These are phyloP conservation scores for Leucania comma DNA, from an alignment of 2,888 invertebrate genomes.

Conservation along the genomic window DNA sequence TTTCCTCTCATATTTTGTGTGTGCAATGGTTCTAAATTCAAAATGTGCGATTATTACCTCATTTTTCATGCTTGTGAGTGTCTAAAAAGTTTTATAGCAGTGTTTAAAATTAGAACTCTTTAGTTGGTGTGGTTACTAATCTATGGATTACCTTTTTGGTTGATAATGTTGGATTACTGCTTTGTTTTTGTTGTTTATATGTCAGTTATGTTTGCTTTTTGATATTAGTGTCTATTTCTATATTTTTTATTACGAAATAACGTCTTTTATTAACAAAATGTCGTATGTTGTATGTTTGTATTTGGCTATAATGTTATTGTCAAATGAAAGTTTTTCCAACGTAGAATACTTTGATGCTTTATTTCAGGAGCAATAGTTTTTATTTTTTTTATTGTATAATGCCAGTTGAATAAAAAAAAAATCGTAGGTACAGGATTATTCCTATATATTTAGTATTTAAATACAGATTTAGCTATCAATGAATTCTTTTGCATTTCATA, in stretches of 20 bases:
- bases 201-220: slow-evolving; percentile 30
- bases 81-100: not conserved
- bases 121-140: slow-evolving; percentile 55
- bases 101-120: slow-evolving; percentile 18
- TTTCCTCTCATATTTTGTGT: slow-evolving; percentile 3
- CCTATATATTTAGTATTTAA: not conserved
- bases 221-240: slow-evolving; percentile 1
- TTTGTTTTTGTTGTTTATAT: slow-evolving; percentile 29
- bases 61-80: slow-evolving; percentile 64
- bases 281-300: not conserved
- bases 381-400: not conserved
- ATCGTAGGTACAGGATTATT: not conserved
- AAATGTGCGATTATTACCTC: slow-evolving; percentile 84
- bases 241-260: not conserved
- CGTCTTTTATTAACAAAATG: not conserved
- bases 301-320: not conserved
- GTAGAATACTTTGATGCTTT: slow-evolving; percentile 1
- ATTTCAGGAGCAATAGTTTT: not conserved
- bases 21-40: slow-evolving; percentile 40
- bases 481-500: slow-evolving; percentile 26
- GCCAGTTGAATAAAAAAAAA: not conserved
- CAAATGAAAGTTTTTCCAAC: slow-evolving; percentile 7
- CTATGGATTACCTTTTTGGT: slow-evolving; percentile 42
- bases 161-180: slow-evolving; percentile 7
- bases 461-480: slow-evolving; percentile 39